These are phyloP conservation scores for Helicoverpa zea DNA, from an alignment of 1,140 invertebrate genomes.

Conservation along the genomic window DNA sequence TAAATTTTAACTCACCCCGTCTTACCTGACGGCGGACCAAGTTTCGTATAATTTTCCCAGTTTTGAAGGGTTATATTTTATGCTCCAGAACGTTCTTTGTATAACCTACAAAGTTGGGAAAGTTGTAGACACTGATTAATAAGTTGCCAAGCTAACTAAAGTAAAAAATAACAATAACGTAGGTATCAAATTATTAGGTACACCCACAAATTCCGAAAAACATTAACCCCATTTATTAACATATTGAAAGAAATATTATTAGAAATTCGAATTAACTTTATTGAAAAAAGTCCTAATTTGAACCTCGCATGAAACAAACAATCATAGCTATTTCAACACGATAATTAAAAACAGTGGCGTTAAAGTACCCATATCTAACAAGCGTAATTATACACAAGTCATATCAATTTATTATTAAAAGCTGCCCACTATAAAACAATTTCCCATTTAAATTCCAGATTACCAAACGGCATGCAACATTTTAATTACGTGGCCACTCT, in stretches of 20 bases:
- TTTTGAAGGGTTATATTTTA: constrained; percentile 10
- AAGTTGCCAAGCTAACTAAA: no score
- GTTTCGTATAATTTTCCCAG: neutral
- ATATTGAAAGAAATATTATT: no score
- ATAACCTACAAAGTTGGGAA: neutral
- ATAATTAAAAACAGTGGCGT: no score
- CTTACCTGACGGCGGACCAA: neutral
- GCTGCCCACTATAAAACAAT: neutral
- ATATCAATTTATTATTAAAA: neutral
- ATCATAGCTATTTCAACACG: no score
- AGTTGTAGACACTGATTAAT: neutral
- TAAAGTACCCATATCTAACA: neutral
- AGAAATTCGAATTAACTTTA: no score
- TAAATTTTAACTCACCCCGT: constrained; percentile 30
- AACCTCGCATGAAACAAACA: no score
- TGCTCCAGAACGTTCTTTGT: neutral
- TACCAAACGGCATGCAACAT: constrained; percentile 12
- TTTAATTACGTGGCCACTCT: constrained; percentile 10
- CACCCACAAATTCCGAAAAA: no score
- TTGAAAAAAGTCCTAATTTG: no score
- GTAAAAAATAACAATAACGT: no score
- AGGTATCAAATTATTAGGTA: no score
- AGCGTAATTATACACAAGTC: neutral
- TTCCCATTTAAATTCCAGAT: constrained; percentile 17
- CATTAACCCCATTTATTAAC: no score